Conservation (phyloP, 1,140 invertebrate species). For the Microvelia longipes region DNA sequence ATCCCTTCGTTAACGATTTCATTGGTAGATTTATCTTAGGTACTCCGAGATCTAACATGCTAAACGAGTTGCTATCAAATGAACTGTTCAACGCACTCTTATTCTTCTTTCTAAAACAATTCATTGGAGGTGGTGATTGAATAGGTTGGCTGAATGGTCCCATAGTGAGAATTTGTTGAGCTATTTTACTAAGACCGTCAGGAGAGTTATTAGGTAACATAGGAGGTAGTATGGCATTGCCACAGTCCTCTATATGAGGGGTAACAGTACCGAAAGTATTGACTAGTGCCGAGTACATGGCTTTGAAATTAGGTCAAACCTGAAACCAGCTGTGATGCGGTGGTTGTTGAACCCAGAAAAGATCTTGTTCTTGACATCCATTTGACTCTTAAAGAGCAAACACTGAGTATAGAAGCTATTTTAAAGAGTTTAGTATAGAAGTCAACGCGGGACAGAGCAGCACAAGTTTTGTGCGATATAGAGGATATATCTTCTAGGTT, state of each 20-base stretch:
- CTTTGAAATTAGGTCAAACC: constrained; percentile 94
- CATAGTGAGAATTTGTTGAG: not conserved
- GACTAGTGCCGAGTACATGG: constrained; percentile 78
- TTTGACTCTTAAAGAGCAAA: constrained; percentile 80
- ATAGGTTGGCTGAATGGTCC: not conserved
- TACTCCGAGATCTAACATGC: constrained; percentile 49
- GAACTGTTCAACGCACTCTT: constrained; percentile 5
- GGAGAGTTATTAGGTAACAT: not conserved
- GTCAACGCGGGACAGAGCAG: constrained; percentile 82
- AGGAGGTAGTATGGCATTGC: constrained; percentile 1
- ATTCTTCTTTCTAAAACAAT: constrained; percentile 7
- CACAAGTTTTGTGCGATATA: constrained; percentile 83
- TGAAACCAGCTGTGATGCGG: constrained; percentile 65
- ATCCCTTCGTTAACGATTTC: too few relatives aligned
- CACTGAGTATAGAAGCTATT: constrained; percentile 77
- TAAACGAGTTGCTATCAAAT: not conserved
- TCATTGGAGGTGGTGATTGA: not conserved
- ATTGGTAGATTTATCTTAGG: constrained; percentile 38
- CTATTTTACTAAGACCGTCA: not conserved
- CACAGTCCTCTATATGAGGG: constrained; percentile 3
- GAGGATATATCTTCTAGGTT: constrained; percentile 68
- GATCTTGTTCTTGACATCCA: constrained; percentile 76
- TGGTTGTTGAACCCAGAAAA: constrained; percentile 61
- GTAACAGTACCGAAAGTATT: constrained; percentile 87
- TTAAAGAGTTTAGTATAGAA: constrained; percentile 84